phyloP scores from a whole-genome alignment of 2,113 vertebrate species.

The zebrafish (Danio rerio) region DNA sequence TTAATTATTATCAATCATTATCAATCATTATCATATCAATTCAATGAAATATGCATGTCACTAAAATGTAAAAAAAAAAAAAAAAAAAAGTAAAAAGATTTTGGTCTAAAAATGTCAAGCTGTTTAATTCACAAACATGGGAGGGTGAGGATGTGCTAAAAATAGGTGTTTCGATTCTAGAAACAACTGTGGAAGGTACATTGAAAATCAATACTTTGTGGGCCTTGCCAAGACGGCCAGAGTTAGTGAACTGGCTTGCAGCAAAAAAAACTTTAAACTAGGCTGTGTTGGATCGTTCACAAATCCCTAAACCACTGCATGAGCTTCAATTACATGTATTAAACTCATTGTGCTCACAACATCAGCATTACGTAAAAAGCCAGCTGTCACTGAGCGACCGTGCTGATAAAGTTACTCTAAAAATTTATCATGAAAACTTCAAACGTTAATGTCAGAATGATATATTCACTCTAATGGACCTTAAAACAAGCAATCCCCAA shows the following conservation, averaged over 20 bases:
- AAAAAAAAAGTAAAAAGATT: too few relatives aligned
- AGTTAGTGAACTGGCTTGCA: background rate
- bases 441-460: background rate
- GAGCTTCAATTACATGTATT: background rate
- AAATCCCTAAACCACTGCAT: background rate
- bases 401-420: background rate
- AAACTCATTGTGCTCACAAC: background rate
- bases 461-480: background rate
- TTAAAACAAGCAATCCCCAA: background rate
- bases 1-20: too few relatives aligned
- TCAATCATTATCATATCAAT: too few relatives aligned
- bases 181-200: background rate
- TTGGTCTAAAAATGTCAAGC: too few relatives aligned
- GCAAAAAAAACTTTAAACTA: background rate
- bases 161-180: background rate
- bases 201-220: background rate
- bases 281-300: background rate
- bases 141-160: background rate
- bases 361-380: slow-evolving; percentile 11
- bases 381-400: background rate
- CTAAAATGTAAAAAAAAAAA: too few relatives aligned
- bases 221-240: background rate
- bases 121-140: background rate
- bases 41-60: too few relatives aligned
- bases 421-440: background rate